Evolutionary conservation across 2,797 vertebrate genomes (phyloP).

Genomic region (Nannoperca obscura): DNA sequence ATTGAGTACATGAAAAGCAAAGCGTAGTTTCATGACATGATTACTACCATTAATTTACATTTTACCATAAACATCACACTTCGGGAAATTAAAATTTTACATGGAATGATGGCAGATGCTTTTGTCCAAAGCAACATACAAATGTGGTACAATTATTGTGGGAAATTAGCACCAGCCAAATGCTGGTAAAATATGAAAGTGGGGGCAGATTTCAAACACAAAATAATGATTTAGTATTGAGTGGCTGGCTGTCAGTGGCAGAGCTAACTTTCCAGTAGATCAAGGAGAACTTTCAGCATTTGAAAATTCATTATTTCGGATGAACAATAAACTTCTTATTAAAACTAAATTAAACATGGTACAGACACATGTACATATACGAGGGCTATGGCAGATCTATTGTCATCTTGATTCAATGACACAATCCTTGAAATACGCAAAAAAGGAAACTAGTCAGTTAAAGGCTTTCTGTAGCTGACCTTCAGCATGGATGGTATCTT

Average conservation of each 20-base stretch:
- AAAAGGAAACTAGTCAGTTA: neutral
- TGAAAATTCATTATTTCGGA: neutral
- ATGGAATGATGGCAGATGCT: neutral
- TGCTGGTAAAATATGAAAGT: no score
- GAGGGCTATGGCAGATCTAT: neutral
- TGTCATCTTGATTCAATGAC: neutral
- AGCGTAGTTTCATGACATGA: neutral
- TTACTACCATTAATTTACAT: neutral
- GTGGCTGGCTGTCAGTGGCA: no score
- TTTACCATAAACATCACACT: neutral
- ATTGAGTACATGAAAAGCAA: no score
- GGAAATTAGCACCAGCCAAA: no score
- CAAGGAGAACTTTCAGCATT: conserved; percentile 1
- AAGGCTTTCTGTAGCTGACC: neutral
- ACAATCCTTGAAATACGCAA: neutral
- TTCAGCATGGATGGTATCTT: neutral
- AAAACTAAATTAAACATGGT: neutral
- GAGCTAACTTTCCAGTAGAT: no score
- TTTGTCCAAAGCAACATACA: neutral
- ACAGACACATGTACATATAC: neutral
- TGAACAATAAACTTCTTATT: neutral
- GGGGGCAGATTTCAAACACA: no score
- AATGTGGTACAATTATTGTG: neutral
- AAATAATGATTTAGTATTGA: no score
- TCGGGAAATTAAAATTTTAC: fast-evolving